Base-by-base conservation (phyloP, 2,113 vertebrate species). In the Protomyctophum bolini region DNA sequence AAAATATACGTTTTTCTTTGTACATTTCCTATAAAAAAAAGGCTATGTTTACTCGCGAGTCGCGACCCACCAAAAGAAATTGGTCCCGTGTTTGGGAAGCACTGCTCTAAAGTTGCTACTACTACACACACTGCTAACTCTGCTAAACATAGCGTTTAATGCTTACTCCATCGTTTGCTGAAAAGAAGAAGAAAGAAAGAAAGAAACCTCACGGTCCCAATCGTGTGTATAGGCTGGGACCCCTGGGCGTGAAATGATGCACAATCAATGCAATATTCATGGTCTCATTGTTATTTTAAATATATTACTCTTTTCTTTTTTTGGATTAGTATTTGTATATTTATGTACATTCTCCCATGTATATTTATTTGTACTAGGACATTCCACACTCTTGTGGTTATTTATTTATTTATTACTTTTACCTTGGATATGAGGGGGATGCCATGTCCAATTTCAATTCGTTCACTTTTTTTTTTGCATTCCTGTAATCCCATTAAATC, bases 361-460 rank as follows among this genome's bases (percentile, higher is more conserved):
- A 77, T 94, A 81, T 91, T 94, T 94, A 94, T 95, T 81, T 92
- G 91, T 93, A 88, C 52, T 41, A 56, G 80, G 88, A 89, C 84
- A 91, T 90, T 90, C 88, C 92, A 91, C 90, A 82, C 60, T 41
- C 51, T 82, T 85, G 91, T 93, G 92, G 89, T 89, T 96, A 96
- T 96, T 96, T 94, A 96, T 96, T 91, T 91, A 92, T 95, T 94
- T 95, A 93, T 95, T 96, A 93, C 94, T 94, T 89, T 86, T 88
- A 41, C 12, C 59, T 8, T 49, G 11, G 21, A 6, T 12, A 68
- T 50, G 66, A 47, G 28, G 47, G 33, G 33, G 33, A 41, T 41
- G 3, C 33, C 33, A 41, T 41, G 59, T 33, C 66, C 56, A n/a
- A 58, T 82, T 75, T 49, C 65, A 72, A 57, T 89, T 89, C 80